A percentile compares a stretch with the other conserved stretches of the same genome.
Evolutionary conservation across 37 sponge, comb jelly and placozoan species (phyloP).

Genomic region (Diacarnus erythraeanus): DNA sequence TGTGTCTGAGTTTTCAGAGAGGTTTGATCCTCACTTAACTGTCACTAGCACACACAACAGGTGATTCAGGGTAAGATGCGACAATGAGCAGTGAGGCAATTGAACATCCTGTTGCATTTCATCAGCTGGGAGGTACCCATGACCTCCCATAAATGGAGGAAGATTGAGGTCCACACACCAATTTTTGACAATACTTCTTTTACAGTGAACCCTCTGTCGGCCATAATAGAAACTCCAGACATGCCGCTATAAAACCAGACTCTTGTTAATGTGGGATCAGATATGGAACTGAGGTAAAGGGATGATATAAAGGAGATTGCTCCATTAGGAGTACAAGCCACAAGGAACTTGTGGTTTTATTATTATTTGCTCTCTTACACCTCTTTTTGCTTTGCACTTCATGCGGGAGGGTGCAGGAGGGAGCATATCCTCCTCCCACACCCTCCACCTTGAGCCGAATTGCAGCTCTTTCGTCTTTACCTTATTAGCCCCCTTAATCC

Average conservation of each 20-base stretch:
- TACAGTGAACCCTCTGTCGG: constrained; percentile 43
- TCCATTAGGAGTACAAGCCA: constrained; percentile 42
- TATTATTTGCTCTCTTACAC: no score
- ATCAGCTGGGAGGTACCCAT: constrained; percentile 36
- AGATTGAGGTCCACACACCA: constrained; percentile 54
- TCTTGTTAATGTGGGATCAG: constrained; percentile 21
- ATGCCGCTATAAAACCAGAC: constrained; percentile 18
- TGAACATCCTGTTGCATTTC: constrained; percentile 40
- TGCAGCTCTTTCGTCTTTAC: no score
- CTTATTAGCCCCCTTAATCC: no score
- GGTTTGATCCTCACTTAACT: no score
- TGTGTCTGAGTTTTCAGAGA: no score
- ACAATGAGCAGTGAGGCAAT: constrained; percentile 64
- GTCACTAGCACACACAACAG: no score
- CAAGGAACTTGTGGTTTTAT: constrained; percentile 38
- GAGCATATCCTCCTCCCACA: no score
- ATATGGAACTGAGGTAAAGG: constrained; percentile 27
- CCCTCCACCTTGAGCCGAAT: no score
- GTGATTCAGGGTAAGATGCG: no score
- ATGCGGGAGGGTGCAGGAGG: no score
- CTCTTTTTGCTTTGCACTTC: no score
- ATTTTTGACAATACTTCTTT: constrained; percentile 5
- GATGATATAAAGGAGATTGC: constrained; percentile 20
- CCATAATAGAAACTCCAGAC: constrained; percentile 22
- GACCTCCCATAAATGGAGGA: constrained; percentile 59